Percentiles rank a stretch among this genome's conserved stretches.
phyloP scores from a whole-genome alignment of 2,797 vertebrate species.

The Schizopygopsis pylzovi region DNA sequence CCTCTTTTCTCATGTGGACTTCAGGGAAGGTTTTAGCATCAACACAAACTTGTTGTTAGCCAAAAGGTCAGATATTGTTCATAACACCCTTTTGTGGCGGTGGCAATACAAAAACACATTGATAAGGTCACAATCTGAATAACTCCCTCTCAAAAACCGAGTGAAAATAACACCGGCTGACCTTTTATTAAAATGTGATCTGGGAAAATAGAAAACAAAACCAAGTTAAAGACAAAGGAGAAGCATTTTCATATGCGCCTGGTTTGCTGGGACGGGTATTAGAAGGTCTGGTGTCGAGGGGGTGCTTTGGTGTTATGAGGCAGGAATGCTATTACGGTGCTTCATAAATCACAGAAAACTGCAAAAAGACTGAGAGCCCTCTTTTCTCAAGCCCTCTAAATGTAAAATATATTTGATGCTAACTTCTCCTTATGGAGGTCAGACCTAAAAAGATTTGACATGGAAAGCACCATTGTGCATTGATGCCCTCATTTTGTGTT shows the following conservation, averaged over 20 bases:
- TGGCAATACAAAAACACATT: constrained; percentile 54
- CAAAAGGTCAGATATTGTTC: constrained; percentile 72
- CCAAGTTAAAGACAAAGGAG: constrained; percentile 36
- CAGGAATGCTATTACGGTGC: neutral
- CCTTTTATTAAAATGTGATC: constrained; percentile 56
- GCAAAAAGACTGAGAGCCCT: neutral
- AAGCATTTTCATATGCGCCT: constrained; percentile 1
- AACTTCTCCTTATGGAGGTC: constrained; percentile 34
- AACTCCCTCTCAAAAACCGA: constrained; percentile 43
- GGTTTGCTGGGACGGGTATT: constrained; percentile 29
- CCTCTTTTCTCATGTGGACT: constrained; percentile 26
- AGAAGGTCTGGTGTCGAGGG: constrained; percentile 26
- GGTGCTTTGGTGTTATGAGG: constrained; percentile 17
- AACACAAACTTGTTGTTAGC: constrained; percentile 64
- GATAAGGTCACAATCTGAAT: constrained; percentile 64
- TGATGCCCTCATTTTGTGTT: constrained; percentile 42
- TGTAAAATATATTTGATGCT: constrained; percentile 41
- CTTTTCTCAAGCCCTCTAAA: constrained; percentile 9
- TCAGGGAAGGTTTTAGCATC: constrained; percentile 45
- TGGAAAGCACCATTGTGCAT: constrained; percentile 35
- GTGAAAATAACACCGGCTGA: constrained; percentile 3
- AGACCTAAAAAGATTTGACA: constrained; percentile 40
- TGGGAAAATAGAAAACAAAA: constrained; percentile 33
- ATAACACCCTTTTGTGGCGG: constrained; percentile 43
- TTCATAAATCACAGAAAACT: constrained; percentile 24